Base-by-base conservation (phyloP, 2,797 vertebrate species). In the Pseudopleuronectes americanus region DNA sequence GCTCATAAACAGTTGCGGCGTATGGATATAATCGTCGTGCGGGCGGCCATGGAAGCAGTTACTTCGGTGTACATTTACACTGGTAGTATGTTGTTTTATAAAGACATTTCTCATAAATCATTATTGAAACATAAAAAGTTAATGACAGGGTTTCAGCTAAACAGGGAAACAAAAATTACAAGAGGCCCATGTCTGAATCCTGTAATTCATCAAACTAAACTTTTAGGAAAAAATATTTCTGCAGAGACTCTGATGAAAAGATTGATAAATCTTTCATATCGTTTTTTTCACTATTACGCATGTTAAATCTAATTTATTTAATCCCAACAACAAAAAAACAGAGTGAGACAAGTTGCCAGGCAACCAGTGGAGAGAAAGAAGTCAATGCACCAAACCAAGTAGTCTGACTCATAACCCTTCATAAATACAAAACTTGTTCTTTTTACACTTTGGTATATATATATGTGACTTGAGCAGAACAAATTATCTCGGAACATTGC, bases 1-100 rank as follows among this genome's bases (percentile, higher is more conserved):
- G 52, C 28, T 56, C 14, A 48, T 16, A 43, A 52, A 59, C 24
- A 49, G 68, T 24, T 49, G 21, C 52, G 26, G 49, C 19, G 28
- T 60, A 59, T 60, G 45, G 59, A 64, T 67, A 22, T 31, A 55
- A 76, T 69, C 16, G 70, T n/a, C 31, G 38, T 19, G 12, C 14
- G 36, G 51, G 57, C 36, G 41, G 54, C 43, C 17, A 19, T 31
- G 21, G 22, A 63, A 67, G 60, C 38, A 13, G n/a, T 65, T 41
- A 23, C 4, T 47, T 43, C n/a, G 17, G 48, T 56, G 33, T 28
- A 62, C 6, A 48, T 66, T 56, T 55, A 71, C 57, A 59, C 23
- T 56, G 45, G 43, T 19, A 8, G 8, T 8, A 9, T 47, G 26
- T 62, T 59, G 51, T 67, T 45, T 61, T 23, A 24, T 9, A 57